phyloP scores from a whole-genome alignment of 2,888 invertebrate genomes.

The Apodemia zela region DNA sequence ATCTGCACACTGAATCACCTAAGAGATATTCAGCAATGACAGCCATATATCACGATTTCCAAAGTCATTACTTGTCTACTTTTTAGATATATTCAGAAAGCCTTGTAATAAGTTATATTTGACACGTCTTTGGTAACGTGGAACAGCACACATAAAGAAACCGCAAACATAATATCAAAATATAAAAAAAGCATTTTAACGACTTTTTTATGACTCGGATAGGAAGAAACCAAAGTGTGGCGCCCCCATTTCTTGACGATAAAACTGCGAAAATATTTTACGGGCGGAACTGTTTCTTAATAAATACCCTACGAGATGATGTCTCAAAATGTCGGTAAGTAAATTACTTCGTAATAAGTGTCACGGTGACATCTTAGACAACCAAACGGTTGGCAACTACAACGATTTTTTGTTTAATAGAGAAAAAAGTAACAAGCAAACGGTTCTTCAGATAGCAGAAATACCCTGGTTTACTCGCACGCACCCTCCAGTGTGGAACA shows the following conservation, averaged over 20 bases:
- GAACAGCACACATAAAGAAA: not conserved
- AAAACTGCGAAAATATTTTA: not conserved
- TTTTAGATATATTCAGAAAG: no score
- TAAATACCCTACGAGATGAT: not conserved
- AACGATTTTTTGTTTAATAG: no score
- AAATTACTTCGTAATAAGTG: not conserved
- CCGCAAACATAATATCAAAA: not conserved
- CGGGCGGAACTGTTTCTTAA: constrained; percentile 2
- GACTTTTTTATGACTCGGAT: not conserved
- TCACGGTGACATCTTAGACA: not conserved
- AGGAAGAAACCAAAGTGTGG: not conserved
- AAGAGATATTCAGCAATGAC: no score
- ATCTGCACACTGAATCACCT: no score
- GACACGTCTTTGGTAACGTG: no score
- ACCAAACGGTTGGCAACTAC: no score
- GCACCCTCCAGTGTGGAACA: not conserved
- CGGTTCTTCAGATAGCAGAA: no score
- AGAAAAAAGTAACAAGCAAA: no score
- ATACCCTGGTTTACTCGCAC: not conserved
- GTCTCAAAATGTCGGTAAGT: not conserved
- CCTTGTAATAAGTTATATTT: no score
- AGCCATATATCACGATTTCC: no score
- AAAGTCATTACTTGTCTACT: no score
- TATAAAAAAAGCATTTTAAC: constrained; percentile 4
- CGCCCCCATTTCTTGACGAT: not conserved